Evolutionary conservation across 2,797 vertebrate genomes (phyloP).

Genomic region (Fundulus diaphanus): DNA sequence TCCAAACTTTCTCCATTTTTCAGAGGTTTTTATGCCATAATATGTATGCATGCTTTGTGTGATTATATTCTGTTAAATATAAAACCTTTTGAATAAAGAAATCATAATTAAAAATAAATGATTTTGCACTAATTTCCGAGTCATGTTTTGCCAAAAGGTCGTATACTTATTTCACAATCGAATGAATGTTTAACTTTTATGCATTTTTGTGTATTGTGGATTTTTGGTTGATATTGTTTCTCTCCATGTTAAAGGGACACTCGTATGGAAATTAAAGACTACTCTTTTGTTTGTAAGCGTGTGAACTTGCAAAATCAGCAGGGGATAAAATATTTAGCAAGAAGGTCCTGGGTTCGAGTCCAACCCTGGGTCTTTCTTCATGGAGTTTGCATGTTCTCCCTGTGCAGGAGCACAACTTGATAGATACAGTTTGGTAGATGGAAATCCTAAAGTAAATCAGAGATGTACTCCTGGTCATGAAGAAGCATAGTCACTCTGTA

Average conservation of each 20-base stretch:
- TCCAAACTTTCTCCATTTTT: too few relatives aligned
- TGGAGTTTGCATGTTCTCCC: too few relatives aligned
- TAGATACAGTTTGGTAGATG: slow-evolving; percentile 2
- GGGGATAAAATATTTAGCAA: neutral
- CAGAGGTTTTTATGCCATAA: too few relatives aligned
- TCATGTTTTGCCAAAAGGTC: neutral
- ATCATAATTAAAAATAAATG: neutral
- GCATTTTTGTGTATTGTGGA: neutral
- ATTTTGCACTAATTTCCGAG: neutral
- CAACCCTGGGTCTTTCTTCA: too few relatives aligned
- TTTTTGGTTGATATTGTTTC: neutral
- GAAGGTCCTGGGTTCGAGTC: too few relatives aligned
- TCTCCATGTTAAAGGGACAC: neutral
- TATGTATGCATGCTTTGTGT: too few relatives aligned
- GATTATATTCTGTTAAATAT: too few relatives aligned
- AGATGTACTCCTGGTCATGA: slow-evolving; percentile 54
- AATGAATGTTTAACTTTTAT: neutral
- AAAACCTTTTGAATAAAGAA: too few relatives aligned
- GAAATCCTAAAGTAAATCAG: slow-evolving; percentile 46
- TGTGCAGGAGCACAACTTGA: too few relatives aligned
- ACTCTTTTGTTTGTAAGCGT: too few relatives aligned
- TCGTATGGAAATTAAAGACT: too few relatives aligned
- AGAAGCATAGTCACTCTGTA: slow-evolving; percentile 34
- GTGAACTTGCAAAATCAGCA: neutral
- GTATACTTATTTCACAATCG: neutral